Evolutionary conservation across 1,140 invertebrate genomes (phyloP).

Genomic region (Procambarus virginalis): DNA sequence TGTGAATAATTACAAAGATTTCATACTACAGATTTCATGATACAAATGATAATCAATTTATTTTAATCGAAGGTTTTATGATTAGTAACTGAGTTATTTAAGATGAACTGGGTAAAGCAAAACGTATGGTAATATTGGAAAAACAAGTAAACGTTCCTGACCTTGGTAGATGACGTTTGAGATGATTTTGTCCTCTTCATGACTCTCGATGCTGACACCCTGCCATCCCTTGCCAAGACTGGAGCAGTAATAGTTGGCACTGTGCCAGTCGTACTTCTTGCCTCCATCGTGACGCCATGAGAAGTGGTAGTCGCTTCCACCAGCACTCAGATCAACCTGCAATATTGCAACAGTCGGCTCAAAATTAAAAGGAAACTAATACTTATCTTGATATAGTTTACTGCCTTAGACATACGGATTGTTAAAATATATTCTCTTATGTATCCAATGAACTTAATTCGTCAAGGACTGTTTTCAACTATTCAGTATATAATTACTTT

Average conservation of each 20-base stretch:
- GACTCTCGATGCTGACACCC: constrained; percentile 47
- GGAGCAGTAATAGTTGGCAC: constrained; percentile 31
- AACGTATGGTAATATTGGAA: no score
- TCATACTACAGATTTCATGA: no score
- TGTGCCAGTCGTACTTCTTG: constrained; percentile 27
- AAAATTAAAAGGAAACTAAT: no score
- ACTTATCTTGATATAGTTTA: neutral
- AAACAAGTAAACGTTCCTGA: neutral
- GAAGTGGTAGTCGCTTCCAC: constrained; percentile 48
- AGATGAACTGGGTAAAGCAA: no score
- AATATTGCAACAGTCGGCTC: no score
- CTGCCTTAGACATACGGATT: neutral
- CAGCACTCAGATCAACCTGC: constrained; percentile 22
- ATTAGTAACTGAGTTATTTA: no score
- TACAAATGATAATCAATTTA: no score
- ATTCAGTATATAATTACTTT: no score
- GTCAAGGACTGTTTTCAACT: no score
- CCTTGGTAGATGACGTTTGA: constrained; percentile 21
- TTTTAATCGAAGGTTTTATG: no score
- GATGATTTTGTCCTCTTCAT: constrained; percentile 14
- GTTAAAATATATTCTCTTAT: neutral
- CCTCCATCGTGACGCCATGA: constrained; percentile 43
- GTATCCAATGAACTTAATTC: neutral
- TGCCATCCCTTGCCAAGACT: constrained; percentile 30
- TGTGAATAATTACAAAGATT: no score